Percentiles rank a stretch among this genome's conserved stretches.
These are phyloP conservation scores for Chloroclysta siterata DNA, from an alignment of 2,888 invertebrate species.

Conservation along the genomic window DNA sequence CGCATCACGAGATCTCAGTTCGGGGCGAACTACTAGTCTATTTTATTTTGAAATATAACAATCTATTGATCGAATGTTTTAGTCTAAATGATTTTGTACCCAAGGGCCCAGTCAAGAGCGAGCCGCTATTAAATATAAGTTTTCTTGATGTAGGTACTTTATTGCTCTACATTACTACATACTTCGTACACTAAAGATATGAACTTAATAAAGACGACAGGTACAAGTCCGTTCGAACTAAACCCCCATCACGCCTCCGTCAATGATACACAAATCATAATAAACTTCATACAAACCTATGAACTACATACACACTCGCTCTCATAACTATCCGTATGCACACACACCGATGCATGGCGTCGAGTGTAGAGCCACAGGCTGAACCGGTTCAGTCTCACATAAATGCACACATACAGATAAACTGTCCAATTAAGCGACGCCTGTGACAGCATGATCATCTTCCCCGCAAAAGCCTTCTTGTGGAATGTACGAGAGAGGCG, in stretches of 20 bases:
- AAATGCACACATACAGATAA: conserved; percentile 75
- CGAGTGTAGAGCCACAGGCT: conserved; percentile 64
- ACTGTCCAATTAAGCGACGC: conserved; percentile 75
- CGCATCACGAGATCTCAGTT: no score
- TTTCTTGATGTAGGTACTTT: conserved; percentile 13
- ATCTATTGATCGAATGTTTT: background rate
- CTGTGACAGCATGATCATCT: conserved; percentile 71
- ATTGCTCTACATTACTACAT: conserved; percentile 37
- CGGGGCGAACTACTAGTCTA: no score
- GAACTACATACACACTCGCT: conserved; percentile 49
- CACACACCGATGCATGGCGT: conserved; percentile 73
- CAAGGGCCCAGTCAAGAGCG: background rate
- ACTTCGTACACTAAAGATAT: conserved; percentile 53
- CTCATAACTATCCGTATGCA: conserved; percentile 71
- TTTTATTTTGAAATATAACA: background rate
- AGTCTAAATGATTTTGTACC: background rate
- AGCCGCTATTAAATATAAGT: background rate
- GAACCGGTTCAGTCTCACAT: conserved; percentile 77
- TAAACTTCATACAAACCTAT: conserved; percentile 74
- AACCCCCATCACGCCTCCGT: conserved; percentile 71
- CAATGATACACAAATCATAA: conserved; percentile 78
- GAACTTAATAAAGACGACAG: conserved; percentile 64
- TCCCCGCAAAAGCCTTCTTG: conserved; percentile 55
- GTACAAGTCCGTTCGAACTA: conserved; percentile 60
- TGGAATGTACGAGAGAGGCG: conserved; percentile 55